A percentile compares a stretch with the other conserved stretches of the same genome.
phyloP scores from a whole-genome alignment of 2,797 vertebrate species.

The Alca torda region DNA sequence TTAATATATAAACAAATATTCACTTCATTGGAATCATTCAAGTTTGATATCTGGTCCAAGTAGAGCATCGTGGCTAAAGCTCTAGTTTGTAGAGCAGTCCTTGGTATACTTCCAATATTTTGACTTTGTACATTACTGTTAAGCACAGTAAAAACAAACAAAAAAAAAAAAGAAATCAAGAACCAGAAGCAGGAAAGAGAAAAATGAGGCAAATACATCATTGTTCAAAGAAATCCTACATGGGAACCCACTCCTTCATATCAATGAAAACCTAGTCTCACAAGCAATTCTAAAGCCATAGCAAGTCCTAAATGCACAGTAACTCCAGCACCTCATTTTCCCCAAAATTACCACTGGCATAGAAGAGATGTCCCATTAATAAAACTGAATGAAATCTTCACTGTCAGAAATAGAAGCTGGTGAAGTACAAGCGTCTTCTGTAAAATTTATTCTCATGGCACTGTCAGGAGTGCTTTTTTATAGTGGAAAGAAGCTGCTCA shows the following conservation, averaged over 20 bases:
- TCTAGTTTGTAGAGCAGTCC: not conserved
- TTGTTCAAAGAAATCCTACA: not conserved
- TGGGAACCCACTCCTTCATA: accelerated
- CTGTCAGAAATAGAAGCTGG: not conserved
- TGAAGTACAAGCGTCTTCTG: not conserved
- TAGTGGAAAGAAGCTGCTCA: not conserved
- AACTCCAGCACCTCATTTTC: not conserved
- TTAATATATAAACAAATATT: not conserved
- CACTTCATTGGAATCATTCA: not conserved
- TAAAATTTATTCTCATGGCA: not conserved
- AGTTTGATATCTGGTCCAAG: not conserved
- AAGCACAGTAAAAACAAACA: not conserved
- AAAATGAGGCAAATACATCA: not conserved
- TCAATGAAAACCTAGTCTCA: not conserved
- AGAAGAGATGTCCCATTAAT: not conserved
- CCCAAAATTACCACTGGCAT: not conserved
- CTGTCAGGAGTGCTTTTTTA: not conserved
- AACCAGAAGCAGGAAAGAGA: not conserved
- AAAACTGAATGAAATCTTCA: not conserved
- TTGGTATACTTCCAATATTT: not conserved
- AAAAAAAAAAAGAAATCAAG: not conserved
- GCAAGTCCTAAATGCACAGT: not conserved
- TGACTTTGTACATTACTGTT: not conserved
- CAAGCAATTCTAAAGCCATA: not conserved
- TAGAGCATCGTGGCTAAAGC: not conserved